Evolutionary conservation across 2,113 vertebrate genomes (phyloP), one percentile per base, ranked within the genome.

Genomic region (Falco punctatus): DNA sequence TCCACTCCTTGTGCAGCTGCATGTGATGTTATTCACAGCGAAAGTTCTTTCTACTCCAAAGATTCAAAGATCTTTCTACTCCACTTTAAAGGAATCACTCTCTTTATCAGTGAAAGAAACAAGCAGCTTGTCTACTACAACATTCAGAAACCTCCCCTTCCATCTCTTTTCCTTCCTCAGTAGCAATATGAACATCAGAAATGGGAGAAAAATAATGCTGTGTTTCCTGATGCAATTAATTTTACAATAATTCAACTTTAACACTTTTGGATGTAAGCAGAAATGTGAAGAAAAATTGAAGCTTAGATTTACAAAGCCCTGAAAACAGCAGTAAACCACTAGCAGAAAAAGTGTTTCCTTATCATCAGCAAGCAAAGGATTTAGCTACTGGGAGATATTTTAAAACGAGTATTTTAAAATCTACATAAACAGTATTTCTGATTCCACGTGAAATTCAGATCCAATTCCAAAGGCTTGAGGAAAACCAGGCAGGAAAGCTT

Each of bases 91-190:
- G 77, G 86, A 92, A 85, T 89, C 62, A 9, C 92, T 94, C 86
- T 92, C 94, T 97, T 97, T 94, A 96, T 94, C 92, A 83, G 92
- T 9, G 44, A 94, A 96, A 96, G 94, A 96, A 98, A 96, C 92
- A 77, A 95, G 64, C 86, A 62, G 26, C 96, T 97, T 97, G 92
- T 91, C 96, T 96, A 57, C 83, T 79, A 73, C 84, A 94, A 89
- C 96, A 96, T 93, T 94, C 79, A 86, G 94, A 96, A 96, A 58
- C 88, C 91, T 96, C 73, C 94, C 91, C 44, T 88, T 70, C 92
- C 92, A 91, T 70, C 57, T 64, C 73, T 52, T 74, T 89, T 32
- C 35, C 57, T 92, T 84, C 83, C 65, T 81, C 10, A 42, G 77
- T 46, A 27, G 78, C 66, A 92, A 90, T 80, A 77, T 42, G 81